Evolutionary conservation across 2,113 vertebrate genomes (phyloP).

Genomic region (Sylvietta virens): DNA sequence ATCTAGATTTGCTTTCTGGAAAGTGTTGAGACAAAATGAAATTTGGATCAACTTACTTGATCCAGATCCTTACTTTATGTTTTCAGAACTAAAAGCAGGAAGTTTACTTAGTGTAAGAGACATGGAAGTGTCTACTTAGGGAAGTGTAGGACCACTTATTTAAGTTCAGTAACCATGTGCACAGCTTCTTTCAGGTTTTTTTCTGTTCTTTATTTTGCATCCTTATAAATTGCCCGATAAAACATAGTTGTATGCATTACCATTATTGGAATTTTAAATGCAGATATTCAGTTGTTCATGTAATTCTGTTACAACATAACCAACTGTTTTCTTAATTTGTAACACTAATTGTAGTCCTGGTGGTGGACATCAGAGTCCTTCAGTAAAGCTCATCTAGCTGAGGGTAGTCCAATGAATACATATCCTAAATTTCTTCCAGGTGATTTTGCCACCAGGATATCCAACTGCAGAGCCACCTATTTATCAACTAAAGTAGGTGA

Average conservation of each 20-base stretch:
- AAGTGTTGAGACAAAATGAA: neutral
- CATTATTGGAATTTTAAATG: neutral
- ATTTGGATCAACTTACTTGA: neutral
- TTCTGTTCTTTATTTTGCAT: neutral
- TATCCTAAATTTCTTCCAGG: slow-evolving; percentile 70
- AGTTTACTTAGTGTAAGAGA: neutral
- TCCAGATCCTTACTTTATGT: neutral
- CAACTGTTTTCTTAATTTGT: neutral
- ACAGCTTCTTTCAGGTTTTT: neutral
- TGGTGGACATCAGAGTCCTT: neutral
- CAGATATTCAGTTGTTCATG: neutral
- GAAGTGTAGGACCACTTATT: neutral
- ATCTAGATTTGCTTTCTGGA: neutral
- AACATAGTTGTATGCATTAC: neutral
- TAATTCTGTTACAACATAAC: neutral
- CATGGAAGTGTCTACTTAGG: neutral
- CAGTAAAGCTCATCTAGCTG: neutral
- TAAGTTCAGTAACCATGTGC: neutral
- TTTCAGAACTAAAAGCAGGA: neutral
- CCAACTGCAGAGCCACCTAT: slow-evolving; percentile 87
- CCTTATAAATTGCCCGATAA: neutral
- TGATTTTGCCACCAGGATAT: slow-evolving; percentile 89
- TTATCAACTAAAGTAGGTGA: slow-evolving; percentile 93
- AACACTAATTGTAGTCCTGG: neutral
- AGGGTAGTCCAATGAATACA: neutral